A percentile compares a stretch with the other conserved stretches of the same genome.
Conservation (phyloP, 2,113 vertebrate genomes). For the Cryptotis parvus region DNA sequence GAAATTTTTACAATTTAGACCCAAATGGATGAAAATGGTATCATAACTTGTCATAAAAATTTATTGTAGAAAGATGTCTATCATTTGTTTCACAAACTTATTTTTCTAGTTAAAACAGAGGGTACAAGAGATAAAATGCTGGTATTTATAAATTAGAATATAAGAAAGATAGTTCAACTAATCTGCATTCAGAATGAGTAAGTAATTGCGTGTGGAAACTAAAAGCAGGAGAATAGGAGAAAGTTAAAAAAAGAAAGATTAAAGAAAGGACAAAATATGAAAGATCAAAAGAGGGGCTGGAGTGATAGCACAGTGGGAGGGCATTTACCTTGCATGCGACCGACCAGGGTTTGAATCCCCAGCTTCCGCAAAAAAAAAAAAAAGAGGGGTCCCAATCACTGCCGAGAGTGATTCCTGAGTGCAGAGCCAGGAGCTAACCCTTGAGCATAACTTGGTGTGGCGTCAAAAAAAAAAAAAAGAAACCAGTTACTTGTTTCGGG, state of each 20-base stretch:
- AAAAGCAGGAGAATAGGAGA: too few species aligned
- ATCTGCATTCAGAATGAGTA: not conserved
- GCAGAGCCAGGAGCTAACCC: too few species aligned
- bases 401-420: too few species aligned
- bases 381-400: too few species aligned
- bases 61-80: not conserved
- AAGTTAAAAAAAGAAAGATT: too few species aligned
- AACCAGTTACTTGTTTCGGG: not conserved
- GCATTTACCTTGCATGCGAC: too few species aligned
- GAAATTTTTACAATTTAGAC: not conserved
- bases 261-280: too few species aligned
- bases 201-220: too few species aligned
- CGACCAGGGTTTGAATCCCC: too few species aligned
- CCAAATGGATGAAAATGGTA: not conserved
- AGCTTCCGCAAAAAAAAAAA: too few species aligned
- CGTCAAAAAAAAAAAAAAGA: too few species aligned
- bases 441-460: not conserved
- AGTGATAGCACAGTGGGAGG: too few species aligned
- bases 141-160: not conserved
- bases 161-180: not conserved
- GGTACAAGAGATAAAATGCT: not conserved
- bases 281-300: not conserved
- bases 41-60: not conserved
- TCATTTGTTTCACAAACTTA: not conserved
- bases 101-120: conserved; percentile 28